Conservation (phyloP, 2,113 vertebrate species). For the Mustelus asterias region DNA sequence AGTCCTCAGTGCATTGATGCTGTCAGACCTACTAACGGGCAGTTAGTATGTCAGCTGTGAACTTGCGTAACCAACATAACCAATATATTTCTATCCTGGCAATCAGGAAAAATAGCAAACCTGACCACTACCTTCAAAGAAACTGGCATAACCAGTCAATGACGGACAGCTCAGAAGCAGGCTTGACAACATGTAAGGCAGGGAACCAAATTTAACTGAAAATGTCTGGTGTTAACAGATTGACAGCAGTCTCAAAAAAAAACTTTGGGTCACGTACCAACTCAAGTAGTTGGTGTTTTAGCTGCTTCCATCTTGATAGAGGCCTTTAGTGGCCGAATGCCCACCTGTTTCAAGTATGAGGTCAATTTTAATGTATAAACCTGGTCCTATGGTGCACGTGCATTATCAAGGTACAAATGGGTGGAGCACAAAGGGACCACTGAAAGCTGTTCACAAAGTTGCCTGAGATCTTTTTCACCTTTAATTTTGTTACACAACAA, state of each 20-base stretch:
- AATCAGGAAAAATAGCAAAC: not conserved
- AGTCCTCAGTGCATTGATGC: not conserved
- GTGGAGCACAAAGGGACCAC: not conserved
- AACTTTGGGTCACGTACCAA: not conserved
- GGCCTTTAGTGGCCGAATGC: not conserved
- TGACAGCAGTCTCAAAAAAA: not conserved
- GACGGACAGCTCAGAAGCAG: not conserved
- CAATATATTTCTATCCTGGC: not conserved
- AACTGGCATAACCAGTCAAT: not conserved
- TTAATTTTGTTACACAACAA: not conserved
- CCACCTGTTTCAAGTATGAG: not conserved
- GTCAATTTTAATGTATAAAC: not conserved
- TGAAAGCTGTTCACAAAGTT: not conserved
- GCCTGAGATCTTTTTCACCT: not conserved
- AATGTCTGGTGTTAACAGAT: not conserved
- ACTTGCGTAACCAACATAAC: not conserved
- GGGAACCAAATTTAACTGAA: not conserved
- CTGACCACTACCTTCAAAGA: not conserved
- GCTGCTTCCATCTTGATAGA: not conserved
- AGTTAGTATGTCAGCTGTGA: not conserved
- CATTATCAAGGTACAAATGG: not conserved
- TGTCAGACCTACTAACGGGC: not conserved
- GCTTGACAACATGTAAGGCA: not conserved
- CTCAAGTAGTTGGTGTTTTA: not conserved
- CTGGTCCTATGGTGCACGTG: not conserved